Evolutionary conservation across 2,797 vertebrate species (phyloP), one percentile per base, ranked within the genome.

Genomic region (Bradypodion ventrale): DNA sequence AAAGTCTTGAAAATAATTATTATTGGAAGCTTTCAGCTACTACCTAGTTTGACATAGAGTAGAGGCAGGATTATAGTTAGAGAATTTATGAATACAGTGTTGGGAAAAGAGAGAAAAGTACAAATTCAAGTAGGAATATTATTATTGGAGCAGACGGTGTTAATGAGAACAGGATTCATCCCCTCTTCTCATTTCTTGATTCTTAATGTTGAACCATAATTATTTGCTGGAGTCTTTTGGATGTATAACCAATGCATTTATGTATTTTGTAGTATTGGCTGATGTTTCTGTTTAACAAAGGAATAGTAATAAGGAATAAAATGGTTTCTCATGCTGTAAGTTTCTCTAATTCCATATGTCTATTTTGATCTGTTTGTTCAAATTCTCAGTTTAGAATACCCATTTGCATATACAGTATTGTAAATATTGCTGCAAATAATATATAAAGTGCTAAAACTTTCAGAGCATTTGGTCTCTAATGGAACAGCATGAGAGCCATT

Each of bases 61-160:
- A 77, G 82, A 84, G 84, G 56, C 8, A 21, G n/a, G 60, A 9
- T 10, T 2, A 78, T 4, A 78, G 72, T 63, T 56, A 59, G 23
- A 83, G 42, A 80, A 89, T 35, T 83, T 75, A n/a, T 83, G 59
- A 77, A 75, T 0, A 21, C n/a, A n/a, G n/a, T n/a, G n/a, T 59
- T 2, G 29, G 83, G 42, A 70, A 90, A 2, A 32, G 3, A n/a
- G 69, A 7, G 5, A 73, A n/a, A 79, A 27, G 40, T 23, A 49
- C 7, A 73, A 37, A n/a, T 40, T 7, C 42, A 87, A 88, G 78
- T 73, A 5, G 4, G 40, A 40, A 70, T 46, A 29, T 78, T 74
- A 32, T 81, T 79, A 75, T 8, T 82, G 27, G 74, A 80, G 37
- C 29, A 66, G 62, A 32, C 62, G 7, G 10, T 81, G 9, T 9